Evolutionary conservation across 2,888 invertebrate genomes (phyloP), one percentile per base, ranked within the genome.

Genomic region (Gnatocerus cornutus): DNA sequence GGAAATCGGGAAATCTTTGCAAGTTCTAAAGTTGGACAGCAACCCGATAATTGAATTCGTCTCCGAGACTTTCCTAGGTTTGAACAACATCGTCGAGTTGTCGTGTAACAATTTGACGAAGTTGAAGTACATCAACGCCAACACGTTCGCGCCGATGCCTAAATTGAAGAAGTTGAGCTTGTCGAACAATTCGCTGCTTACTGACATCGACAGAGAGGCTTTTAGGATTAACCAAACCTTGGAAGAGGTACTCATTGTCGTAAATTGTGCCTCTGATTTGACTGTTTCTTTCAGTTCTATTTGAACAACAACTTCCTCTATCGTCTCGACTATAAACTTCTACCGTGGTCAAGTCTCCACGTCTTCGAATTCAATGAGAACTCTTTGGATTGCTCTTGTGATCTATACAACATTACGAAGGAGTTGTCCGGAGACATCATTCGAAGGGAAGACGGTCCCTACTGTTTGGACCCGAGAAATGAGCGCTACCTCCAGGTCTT

Each of bases 351-450:
- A 0, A 80, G 87, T 48, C 77, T 92, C 63, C 87, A 87, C 14
- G 83, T 85, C 4, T 79, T 92, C 50, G 87, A 89, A 72, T 87
- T 91, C 80, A 85, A 86, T 0, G 88, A 88, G n/a, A 92, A 92
- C 84, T 88, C 86, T 59, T 89, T 92, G 87, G 82, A 87, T 41
- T 92, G 92, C 79, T 88, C 89, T 79, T 92, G 92, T 79, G 80
- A 84, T 3, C 73, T 88, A 7, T 82, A 80, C 71, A 81, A 84
- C 62, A 83, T 84, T n/a, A 74, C 79, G 0, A 71, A 52, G 45
- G 73, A 74, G 9, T 66, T 84, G 41, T 68, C 75, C 5, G 69
- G 66, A 7, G 73, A 73, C 7, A 79, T 84, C 16, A 81, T 71
- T 43, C 71, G 73, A 41, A 72, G 73, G 9, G 70, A 72, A 55